Base-by-base conservation (phyloP, 2,113 vertebrate species). In the Zootoca vivipara region DNA sequence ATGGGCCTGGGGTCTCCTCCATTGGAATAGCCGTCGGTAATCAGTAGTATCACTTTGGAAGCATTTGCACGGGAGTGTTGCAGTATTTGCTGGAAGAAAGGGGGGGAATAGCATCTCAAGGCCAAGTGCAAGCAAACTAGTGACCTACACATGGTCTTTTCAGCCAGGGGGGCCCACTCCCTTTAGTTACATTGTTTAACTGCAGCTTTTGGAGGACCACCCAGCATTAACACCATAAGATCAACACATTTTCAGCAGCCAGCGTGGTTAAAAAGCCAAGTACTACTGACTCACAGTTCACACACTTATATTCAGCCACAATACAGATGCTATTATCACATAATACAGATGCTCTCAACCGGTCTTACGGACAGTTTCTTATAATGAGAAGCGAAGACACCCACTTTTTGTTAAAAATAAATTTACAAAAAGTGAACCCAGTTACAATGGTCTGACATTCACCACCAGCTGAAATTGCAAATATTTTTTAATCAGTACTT, bases 11-110 rank as follows among this genome's bases (percentile, higher is more conserved):
- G 99, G 93, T 99, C 99, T 28, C 99, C 99, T 0, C 99, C 99
- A 0, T 99, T 99, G 56, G 99, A 99, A 97, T 99, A 99, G 15
- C 99, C 99, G 20, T 99, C 99, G 7, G 99, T 99, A 93, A 99
- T 99, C 85, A 99, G 98, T 95, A 99, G 99, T 92, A 99, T 99
- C 26, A 97, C 99, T 93, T 98, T 99, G 9, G 98, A 98, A 74
- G 98, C 95, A 69, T 99, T 99, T 64, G 96, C 92, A 40, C 98
- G 97, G 30, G 99, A 98, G 85, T 98, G 97, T 20, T 95, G 97
- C 40, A 99, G 92, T 94, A 99, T 99, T 99, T 99, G 98, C 99
- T 99, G 96, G 74, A 93, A 83, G 90, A 82, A 91, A 91, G 8
- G 56, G n/a, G 42, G 42, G 46, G 16, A 16, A 9, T 6, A 88